Evolutionary conservation across 2,888 invertebrate species (phyloP).

Genomic region (Drosophila paracracens): DNA sequence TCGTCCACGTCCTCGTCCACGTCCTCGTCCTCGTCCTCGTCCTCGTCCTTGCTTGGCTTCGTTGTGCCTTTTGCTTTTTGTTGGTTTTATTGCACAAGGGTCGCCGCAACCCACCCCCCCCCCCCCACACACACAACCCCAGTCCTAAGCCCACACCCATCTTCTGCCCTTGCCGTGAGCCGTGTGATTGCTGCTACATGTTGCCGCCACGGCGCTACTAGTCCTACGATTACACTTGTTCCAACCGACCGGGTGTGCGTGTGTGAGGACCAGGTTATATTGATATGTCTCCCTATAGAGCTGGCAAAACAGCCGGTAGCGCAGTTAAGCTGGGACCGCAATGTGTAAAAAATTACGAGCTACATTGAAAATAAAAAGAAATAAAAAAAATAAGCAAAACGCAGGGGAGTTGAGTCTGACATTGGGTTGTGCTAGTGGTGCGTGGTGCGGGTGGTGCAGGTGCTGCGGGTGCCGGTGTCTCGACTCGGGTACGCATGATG

Average conservation of each 20-base stretch:
- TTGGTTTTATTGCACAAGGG: conserved; percentile 76
- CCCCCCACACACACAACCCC: background rate
- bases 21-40: conserved; percentile 44
- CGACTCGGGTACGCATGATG: conserved; percentile 64
- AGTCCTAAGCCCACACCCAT: background rate
- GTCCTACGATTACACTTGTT: conserved; percentile 70
- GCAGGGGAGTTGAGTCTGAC: conserved; percentile 41
- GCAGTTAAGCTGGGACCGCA: conserved; percentile 81
- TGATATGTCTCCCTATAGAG: conserved; percentile 84
- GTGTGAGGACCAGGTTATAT: conserved; percentile 63
- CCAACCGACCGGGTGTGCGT: conserved; percentile 16
- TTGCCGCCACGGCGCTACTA: conserved; percentile 11
- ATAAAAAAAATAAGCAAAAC: conserved; percentile 16
- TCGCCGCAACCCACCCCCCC: conserved; percentile 17
- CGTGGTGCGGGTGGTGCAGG: conserved; percentile 19
- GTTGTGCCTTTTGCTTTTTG: conserved; percentile 61
- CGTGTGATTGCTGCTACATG: conserved; percentile 65
- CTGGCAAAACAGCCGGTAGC: conserved; percentile 72
- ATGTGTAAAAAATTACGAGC: conserved; percentile 82
- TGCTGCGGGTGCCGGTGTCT: conserved; percentile 1
- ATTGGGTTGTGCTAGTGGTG: conserved; percentile 38
- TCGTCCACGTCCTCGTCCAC: conserved; percentile 16
- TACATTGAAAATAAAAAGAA: conserved; percentile 63
- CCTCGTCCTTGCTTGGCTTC: conserved; percentile 35
- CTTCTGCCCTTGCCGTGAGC: conserved; percentile 27